phyloP scores from a whole-genome alignment of 1,140 invertebrate genomes.

The Drosophila cardini region DNA sequence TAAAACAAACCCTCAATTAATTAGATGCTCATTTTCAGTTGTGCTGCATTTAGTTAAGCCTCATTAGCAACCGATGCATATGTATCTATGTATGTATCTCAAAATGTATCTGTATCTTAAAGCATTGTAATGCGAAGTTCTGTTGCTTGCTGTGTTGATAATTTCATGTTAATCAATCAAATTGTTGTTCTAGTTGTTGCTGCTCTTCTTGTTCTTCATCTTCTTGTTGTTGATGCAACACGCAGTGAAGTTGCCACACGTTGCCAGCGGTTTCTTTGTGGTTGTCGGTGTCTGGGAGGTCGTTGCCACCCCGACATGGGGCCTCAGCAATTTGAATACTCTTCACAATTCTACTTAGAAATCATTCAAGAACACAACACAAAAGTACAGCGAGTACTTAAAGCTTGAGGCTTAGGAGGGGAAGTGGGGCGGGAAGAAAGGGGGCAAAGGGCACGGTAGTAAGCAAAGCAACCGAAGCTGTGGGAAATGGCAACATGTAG shows the following conservation, averaged over 20 bases:
- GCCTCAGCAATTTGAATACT: slow-evolving; percentile 19
- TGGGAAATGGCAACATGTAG: slow-evolving; percentile 28
- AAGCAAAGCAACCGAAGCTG: slow-evolving; percentile 30
- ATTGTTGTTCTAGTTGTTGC: slow-evolving; percentile 4
- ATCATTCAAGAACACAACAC: slow-evolving; percentile 25
- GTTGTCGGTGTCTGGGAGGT: slow-evolving; percentile 20
- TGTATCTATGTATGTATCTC: neutral
- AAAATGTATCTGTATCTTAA: slow-evolving; percentile 29
- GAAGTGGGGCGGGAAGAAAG: neutral
- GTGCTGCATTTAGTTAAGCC: slow-evolving; percentile 25
- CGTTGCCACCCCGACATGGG: slow-evolving; percentile 37
- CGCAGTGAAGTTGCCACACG: slow-evolving; percentile 5
- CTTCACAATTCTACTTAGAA: slow-evolving; percentile 18
- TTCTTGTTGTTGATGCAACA: slow-evolving; percentile 19
- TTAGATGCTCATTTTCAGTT: slow-evolving; percentile 18
- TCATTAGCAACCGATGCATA: slow-evolving; percentile 20
- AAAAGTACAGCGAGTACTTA: slow-evolving; percentile 21
- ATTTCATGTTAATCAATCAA: slow-evolving; percentile 50
- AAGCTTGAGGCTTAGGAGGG: slow-evolving; percentile 21
- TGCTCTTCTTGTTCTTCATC: slow-evolving; percentile 2
- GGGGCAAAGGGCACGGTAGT: neutral
- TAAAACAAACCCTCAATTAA: slow-evolving; percentile 1
- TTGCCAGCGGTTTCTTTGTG: slow-evolving; percentile 23
- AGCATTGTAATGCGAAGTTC: slow-evolving; percentile 1
- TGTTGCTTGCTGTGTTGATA: slow-evolving; percentile 26